A percentile compares a stretch with the other conserved stretches of the same genome.
Conservation (phyloP, 2,113 vertebrate genomes). For the Seriola rivoliana region DNA sequence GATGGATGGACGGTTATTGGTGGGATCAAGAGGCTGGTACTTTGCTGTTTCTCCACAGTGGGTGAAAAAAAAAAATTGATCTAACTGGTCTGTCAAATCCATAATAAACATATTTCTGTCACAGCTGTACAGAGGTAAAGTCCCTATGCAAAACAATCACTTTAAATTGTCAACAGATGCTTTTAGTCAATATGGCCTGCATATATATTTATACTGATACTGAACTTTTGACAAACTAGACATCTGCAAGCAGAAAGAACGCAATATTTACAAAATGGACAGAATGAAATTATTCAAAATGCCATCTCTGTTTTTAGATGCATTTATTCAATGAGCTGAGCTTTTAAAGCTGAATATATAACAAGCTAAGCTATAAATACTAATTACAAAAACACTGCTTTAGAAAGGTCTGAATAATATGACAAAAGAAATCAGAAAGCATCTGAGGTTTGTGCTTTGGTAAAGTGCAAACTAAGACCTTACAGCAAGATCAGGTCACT, state of each 20-base stretch:
- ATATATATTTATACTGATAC: background rate
- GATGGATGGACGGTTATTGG: background rate
- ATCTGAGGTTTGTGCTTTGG: background rate
- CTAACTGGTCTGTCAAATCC: background rate
- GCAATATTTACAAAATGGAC: background rate
- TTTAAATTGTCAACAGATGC: conserved; percentile 6
- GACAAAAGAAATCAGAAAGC: background rate
- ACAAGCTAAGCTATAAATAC: background rate
- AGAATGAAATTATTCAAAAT: conserved; percentile 1
- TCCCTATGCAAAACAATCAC: background rate
- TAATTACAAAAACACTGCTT: background rate
- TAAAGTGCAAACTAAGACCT: background rate
- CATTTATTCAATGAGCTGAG: background rate
- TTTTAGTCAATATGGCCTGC: background rate
- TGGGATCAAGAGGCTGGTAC: conserved; percentile 29
- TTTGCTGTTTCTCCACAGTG: conserved; percentile 36
- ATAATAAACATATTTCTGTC: conserved; percentile 2
- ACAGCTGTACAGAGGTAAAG: background rate
- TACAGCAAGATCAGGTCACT: background rate
- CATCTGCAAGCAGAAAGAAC: background rate
- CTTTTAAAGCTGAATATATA: background rate
- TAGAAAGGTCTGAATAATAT: background rate
- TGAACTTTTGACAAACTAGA: background rate
- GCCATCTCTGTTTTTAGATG: background rate
- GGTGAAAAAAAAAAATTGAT: conserved; percentile 28